A percentile compares a stretch with the other conserved stretches of the same genome.
Evolutionary conservation across 2,113 vertebrate genomes (phyloP).

Genomic region (Panthera leo): DNA sequence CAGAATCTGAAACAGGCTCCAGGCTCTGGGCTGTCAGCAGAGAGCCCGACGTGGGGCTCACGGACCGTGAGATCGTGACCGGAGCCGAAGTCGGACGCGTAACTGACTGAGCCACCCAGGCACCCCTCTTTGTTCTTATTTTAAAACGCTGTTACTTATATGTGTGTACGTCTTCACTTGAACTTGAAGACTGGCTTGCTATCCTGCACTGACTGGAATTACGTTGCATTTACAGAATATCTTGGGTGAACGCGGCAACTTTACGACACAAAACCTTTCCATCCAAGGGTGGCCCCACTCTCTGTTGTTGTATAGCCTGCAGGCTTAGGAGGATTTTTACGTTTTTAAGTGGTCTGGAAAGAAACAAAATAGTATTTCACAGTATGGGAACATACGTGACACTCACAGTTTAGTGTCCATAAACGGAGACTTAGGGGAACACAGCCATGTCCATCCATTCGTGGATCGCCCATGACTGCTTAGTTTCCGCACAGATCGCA

Average conservation of each 20-base stretch:
- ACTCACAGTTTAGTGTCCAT: neutral
- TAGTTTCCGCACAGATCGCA: neutral
- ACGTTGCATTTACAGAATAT: neutral
- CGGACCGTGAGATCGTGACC: rapidly evolving
- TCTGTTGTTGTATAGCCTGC: neutral
- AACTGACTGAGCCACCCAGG: too few species aligned
- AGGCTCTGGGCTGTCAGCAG: too few species aligned
- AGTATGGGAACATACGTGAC: neutral
- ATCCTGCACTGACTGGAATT: neutral
- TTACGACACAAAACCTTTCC: neutral
- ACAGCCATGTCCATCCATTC: neutral
- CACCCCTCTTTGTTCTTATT: neutral
- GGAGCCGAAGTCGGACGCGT: rapidly evolving
- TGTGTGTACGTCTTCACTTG: neutral
- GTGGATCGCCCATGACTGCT: neutral
- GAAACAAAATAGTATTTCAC: neutral
- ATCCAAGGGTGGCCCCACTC: neutral
- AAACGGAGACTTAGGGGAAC: neutral
- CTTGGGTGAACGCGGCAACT: neutral
- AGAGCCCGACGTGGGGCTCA: too few species aligned
- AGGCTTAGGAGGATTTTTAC: neutral
- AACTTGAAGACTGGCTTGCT: neutral
- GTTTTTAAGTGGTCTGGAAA: neutral
- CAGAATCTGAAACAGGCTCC: too few species aligned
- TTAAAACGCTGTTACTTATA: neutral